Evolutionary conservation across 2,797 vertebrate species (phyloP).

Genomic region (Apogon talboti): DNA sequence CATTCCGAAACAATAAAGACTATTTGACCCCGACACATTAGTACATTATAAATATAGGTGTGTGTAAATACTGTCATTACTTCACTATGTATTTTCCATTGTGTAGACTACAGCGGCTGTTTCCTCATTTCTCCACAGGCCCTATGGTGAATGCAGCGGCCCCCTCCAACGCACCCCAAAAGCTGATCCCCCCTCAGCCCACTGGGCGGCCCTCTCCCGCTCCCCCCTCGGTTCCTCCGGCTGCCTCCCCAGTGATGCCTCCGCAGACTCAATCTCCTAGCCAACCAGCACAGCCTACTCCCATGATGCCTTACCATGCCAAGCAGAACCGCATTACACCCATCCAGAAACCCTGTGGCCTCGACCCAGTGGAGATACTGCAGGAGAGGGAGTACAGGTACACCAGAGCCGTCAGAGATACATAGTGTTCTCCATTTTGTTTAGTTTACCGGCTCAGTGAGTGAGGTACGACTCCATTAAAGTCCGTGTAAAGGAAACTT

Average conservation of each 20-base stretch:
- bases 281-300: slow-evolving; percentile 91
- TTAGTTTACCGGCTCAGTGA: background rate
- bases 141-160: slow-evolving; percentile 93
- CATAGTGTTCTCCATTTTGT: background rate
- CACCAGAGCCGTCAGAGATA: background rate
- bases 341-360: slow-evolving; percentile 94
- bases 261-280: slow-evolving; percentile 95
- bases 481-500: background rate
- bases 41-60: too few species aligned
- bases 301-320: slow-evolving; percentile 91
- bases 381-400: slow-evolving; percentile 97
- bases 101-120: background rate
- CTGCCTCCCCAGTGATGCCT: slow-evolving; percentile 94
- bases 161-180: slow-evolving; percentile 92
- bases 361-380: slow-evolving; percentile 95
- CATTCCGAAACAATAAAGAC: too few species aligned
- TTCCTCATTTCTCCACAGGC: slow-evolving; percentile 72
- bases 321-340: slow-evolving; percentile 97
- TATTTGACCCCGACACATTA: too few species aligned
- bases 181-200: slow-evolving; percentile 93
- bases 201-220: slow-evolving; percentile 93
- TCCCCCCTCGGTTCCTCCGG: slow-evolving; percentile 91
- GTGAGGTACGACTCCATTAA: background rate
- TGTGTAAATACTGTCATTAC: background rate
- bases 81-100: background rate